Conservation (phyloP, 1,140 invertebrate genomes). For the Apis mellifera region Amel_HAv3.1 CM009942.2:6047001-6047500, state of each 20-base stretch:
- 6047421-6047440: not conserved
- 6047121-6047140: constrained; percentile 43
- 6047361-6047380: too few relatives aligned
- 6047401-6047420: too few relatives aligned
- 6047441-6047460: not conserved
- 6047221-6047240: not conserved
- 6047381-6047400: too few relatives aligned
- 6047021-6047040: too few relatives aligned
- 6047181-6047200: not conserved
- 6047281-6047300: too few relatives aligned
- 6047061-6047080: not conserved
- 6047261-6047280: not conserved
- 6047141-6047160: constrained; percentile 42
- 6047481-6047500: not conserved
- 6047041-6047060: constrained; percentile 2
- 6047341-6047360: too few relatives aligned
- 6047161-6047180: constrained; percentile 9
- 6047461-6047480: not conserved
- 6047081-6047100: constrained; percentile 13
- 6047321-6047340: not conserved
- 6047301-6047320: not conserved
- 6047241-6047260: not conserved
- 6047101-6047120: constrained; percentile 23
- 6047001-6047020: not conserved
- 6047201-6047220: not conserved